A percentile compares a stretch with the other conserved stretches of the same genome.
These are phyloP conservation scores for Sinodicranocentrus sp. DNA, from an alignment of 2,888 invertebrate genomes.

Conservation along the genomic window DNA sequence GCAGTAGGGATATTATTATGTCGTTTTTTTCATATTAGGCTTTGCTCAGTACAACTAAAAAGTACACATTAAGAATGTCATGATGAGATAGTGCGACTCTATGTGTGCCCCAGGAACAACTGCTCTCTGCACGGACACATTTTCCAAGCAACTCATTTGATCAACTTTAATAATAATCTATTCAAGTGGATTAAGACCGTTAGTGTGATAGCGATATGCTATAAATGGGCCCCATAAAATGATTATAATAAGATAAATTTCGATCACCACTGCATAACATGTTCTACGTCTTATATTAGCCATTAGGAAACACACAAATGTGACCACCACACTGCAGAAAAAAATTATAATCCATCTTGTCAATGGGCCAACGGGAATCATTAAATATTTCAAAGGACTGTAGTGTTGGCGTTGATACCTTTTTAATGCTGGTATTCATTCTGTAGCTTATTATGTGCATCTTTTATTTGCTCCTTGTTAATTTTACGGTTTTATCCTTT, in stretches of 20 bases:
- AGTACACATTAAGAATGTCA: not conserved
- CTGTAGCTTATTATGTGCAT: too few species aligned
- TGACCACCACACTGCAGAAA: too few species aligned
- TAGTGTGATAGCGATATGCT: slow-evolving; percentile 31
- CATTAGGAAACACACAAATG: too few species aligned
- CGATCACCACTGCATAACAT: slow-evolving; percentile 31
- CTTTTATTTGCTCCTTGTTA: not conserved
- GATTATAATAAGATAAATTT: slow-evolving; percentile 64
- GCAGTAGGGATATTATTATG: not conserved
- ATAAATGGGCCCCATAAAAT: slow-evolving; percentile 55
- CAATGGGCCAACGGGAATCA: too few species aligned
- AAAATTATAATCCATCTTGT: too few species aligned
- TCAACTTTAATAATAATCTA: slow-evolving; percentile 56
- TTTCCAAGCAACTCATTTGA: slow-evolving; percentile 33
- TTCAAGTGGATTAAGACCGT: slow-evolving; percentile 41
- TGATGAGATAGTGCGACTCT: not conserved
- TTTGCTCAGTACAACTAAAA: not conserved
- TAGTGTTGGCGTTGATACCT: too few species aligned
- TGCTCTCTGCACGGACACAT: slow-evolving; percentile 4
- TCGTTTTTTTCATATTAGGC: not conserved
- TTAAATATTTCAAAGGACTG: too few species aligned
- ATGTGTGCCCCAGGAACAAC: too few species aligned
- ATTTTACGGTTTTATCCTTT: slow-evolving; percentile 10
- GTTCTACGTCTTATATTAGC: too few species aligned
- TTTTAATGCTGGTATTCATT: too few species aligned